phyloP scores from a whole-genome alignment of 2,113 vertebrate genomes.

The Ranitomeya variabilis region DNA sequence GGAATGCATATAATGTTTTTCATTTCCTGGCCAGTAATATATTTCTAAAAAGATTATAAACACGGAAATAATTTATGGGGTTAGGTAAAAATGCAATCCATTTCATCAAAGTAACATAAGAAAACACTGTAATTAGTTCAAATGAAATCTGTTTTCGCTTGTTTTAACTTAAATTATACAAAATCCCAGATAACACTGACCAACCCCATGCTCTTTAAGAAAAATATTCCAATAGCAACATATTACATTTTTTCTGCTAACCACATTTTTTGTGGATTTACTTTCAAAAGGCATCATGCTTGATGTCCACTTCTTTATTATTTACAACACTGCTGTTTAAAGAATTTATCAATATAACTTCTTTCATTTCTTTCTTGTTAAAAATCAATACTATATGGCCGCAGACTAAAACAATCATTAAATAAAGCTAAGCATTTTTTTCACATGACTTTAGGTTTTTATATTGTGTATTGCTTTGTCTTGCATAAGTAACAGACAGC shows the following conservation, averaged over 20 bases:
- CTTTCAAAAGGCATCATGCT: neutral
- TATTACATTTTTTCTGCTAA: neutral
- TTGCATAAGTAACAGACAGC: no score
- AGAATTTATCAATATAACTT: neutral
- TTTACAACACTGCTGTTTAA: neutral
- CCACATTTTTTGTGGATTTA: neutral
- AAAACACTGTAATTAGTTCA: slow-evolving; percentile 29
- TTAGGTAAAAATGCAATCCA: neutral
- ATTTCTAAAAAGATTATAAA: slow-evolving; percentile 23
- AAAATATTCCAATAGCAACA: slow-evolving; percentile 1
- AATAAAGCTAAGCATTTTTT: no score
- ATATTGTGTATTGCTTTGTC: no score
- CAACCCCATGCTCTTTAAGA: neutral
- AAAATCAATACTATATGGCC: no score
- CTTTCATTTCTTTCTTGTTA: no score
- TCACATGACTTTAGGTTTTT: no score
- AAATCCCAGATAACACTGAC: slow-evolving; percentile 10
- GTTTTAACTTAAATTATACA: slow-evolving; percentile 23
- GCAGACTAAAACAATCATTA: no score
- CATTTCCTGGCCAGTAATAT: slow-evolving; percentile 45
- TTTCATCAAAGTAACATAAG: slow-evolving; percentile 30
- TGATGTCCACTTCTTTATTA: neutral
- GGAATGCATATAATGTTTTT: slow-evolving; percentile 6
- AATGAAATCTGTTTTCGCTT: slow-evolving; percentile 13
- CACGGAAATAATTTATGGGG: slow-evolving; percentile 34